Evolutionary conservation across 2,797 vertebrate species (phyloP).

Genomic region (Pseudocheirus occidentalis): DNA sequence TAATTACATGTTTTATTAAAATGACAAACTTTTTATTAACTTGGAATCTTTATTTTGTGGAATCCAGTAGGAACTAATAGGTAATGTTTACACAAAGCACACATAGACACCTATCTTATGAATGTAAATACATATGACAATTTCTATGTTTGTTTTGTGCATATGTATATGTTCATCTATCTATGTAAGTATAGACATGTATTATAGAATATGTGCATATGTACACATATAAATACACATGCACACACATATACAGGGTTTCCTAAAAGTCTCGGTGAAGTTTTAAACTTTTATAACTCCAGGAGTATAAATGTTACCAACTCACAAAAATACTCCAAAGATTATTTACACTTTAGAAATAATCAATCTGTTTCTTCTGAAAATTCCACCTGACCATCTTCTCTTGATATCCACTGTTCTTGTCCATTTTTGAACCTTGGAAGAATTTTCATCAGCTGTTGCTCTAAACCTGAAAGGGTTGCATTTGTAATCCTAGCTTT

Average conservation of each 20-base stretch:
- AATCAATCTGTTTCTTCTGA: neutral
- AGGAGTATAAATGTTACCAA: neutral
- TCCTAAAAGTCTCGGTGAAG: neutral
- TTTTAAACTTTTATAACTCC: neutral
- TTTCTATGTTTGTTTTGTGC: neutral
- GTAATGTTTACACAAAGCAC: neutral
- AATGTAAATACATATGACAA: neutral
- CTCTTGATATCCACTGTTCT: neutral
- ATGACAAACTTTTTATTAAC: conserved; percentile 37
- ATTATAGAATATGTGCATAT: neutral
- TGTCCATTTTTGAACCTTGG: neutral
- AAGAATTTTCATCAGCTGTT: neutral
- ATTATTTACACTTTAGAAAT: neutral
- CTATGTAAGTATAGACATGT: neutral
- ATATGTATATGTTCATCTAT: neutral
- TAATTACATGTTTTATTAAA: conserved; percentile 3
- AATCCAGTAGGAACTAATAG: neutral
- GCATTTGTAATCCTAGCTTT: neutral
- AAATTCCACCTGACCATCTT: neutral
- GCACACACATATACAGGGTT: neutral
- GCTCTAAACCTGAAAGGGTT: neutral
- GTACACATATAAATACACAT: neutral
- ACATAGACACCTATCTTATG: neutral
- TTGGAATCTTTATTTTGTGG: conserved; percentile 6
- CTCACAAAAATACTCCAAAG: neutral